Base-by-base conservation (phyloP, 2,113 vertebrate species). In the Embiotoca jacksoni region DNA sequence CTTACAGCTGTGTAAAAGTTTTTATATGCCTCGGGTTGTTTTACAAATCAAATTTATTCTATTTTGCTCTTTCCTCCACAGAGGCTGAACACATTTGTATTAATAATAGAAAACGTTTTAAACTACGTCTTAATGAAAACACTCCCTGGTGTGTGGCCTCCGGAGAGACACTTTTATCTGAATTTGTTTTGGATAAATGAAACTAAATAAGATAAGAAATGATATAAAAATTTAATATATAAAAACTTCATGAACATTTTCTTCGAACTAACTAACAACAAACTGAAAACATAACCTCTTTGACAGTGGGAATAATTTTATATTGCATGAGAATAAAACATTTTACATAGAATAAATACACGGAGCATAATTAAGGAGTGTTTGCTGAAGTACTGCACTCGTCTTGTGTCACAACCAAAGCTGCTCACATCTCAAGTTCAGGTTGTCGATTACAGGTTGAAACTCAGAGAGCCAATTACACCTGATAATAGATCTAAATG, bases 21-120 rank as follows among this genome's bases (percentile, higher is more conserved):
- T 86, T 83, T 75, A 60, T 78, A 67, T 52, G 56, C 31, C 56
- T 82, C 65, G 55, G 64, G 44, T 58, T 78, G 30, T 73, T 89
- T 88, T 72, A 79, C 70, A 57, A 47, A 72, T 77, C 9, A 10
- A 44, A 36, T 64, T 54, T 1, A 46, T 54, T 32, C 16, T 44
- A 33, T 57, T 75, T 70, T 49, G 53, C 61, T 82, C 59, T 60
- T 61, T 68, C 59, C 9, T 37, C 59, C 7, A 49, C 32, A 47
- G 15, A 75, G 33, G 2, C 52, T 55, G 41, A 46, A 54, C 23
- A 66, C 23, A 13, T 53, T 46, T 54, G 3, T 50, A 36, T 33
- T 14, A 33, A 36, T 37, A 16, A 54, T 11, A 49, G 11, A 13
- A 10, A 5, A 46, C 15, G 3, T 33, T 72, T 65, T 49, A 30